Evolutionary conservation across 2,113 vertebrate genomes (phyloP), one percentile per base, ranked within the genome.

Genomic region (Hymenochirus boettgeri): DNA sequence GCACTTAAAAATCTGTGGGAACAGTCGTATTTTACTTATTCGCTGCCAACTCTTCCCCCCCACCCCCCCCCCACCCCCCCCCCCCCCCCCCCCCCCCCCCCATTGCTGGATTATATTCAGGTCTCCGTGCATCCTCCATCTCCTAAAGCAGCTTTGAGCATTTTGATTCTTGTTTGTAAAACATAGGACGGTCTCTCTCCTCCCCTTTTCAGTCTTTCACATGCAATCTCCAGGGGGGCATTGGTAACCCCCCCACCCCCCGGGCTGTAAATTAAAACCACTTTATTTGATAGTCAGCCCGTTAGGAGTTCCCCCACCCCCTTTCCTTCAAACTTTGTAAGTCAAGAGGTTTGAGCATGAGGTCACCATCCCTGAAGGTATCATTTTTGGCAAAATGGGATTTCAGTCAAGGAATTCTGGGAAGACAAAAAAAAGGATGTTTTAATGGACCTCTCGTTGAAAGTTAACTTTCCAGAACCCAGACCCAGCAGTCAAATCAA

Each of bases 281-380:
- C 61, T 78, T 72, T 66, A 51, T 59, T 74, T 59, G 50, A 57
- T 10, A 61, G n/a, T n/a, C n/a, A n/a, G 65, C 33, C 26, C 72
- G 57, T 58, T 70, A 31, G 59, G 39, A 69, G n/a, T n/a, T n/a
- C n/a, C n/a, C n/a, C n/a, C 70, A 26, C 61, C 71, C 57, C 46
- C 60, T 37, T 35, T 52, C 55, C 55, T 58, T 39, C 77, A 72
- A 69, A 70, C 74, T 72, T 26, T 57, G 54, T 61, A 39, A 22
- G 64, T 63, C 8, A 57, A 56, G 74, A 73, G 61, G 51, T 70
- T 70, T 4, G 1, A 59, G 56, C 56, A 59, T 66, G 64, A 66
- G 54, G 64, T 66, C 64, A 59, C 45, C 45, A 52, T 59, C 64
- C 64, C 64, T 66, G 55, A 66, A 66, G 64, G 64, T 58, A 59